Conservation (phyloP, 2,888 invertebrate species). For the Nomada goodeniana region DNA sequence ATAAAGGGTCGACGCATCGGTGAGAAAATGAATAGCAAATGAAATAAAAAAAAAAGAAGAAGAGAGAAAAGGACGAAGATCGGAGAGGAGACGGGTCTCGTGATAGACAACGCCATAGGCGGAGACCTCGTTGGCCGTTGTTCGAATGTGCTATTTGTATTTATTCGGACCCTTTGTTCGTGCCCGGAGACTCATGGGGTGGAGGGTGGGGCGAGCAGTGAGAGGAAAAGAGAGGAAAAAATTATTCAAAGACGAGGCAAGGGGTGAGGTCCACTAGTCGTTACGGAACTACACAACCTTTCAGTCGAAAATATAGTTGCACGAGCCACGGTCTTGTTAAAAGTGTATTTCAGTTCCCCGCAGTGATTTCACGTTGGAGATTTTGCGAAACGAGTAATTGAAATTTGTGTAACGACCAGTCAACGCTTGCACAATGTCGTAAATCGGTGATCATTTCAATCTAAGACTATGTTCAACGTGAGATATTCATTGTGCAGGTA, state of each 20-base stretch:
- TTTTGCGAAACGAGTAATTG: neutral
- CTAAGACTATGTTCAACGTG: no score
- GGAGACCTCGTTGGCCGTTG: constrained; percentile 76
- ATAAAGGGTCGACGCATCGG: constrained; percentile 44
- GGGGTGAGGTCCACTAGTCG: constrained; percentile 77
- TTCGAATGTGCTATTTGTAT: constrained; percentile 82
- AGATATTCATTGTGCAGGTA: no score
- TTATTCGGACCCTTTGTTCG: constrained; percentile 80
- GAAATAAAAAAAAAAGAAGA: constrained; percentile 48
- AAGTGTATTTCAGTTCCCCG: neutral
- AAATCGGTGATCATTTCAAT: no score
- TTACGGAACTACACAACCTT: constrained; percentile 68
- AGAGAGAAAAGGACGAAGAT: constrained; percentile 49
- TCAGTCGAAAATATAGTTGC: constrained; percentile 69
- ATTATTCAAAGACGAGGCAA: constrained; percentile 70
- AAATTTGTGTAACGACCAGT: neutral
- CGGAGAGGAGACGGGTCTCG: constrained; percentile 34
- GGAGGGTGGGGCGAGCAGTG: constrained; percentile 71
- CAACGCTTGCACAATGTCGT: no score
- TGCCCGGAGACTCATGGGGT: constrained; percentile 61
- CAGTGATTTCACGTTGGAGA: neutral
- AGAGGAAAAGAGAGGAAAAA: constrained; percentile 60
- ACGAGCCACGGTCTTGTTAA: neutral
- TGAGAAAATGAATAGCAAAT: constrained; percentile 60
- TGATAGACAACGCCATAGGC: constrained; percentile 76